Percentiles rank a stretch among this genome's conserved stretches.
Conservation (phyloP, 2,797 vertebrate genomes). For the Thamnophis elegans region DNA sequence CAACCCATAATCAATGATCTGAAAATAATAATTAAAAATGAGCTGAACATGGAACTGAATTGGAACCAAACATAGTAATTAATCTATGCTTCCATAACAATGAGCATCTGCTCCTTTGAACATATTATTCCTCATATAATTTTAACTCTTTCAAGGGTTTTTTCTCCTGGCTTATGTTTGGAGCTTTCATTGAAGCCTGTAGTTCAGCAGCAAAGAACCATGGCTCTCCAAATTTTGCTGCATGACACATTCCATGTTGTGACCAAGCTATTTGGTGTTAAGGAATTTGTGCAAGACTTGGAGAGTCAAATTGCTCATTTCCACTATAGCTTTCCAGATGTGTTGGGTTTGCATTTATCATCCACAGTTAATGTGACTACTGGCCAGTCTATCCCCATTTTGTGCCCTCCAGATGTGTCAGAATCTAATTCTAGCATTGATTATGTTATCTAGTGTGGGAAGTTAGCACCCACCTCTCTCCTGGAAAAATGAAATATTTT, state of each 20-base stretch:
- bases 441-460: background rate
- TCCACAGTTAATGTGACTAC: background rate
- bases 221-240: background rate
- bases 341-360: background rate
- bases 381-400: background rate
- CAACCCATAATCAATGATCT: slow-evolving; percentile 11
- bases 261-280: background rate
- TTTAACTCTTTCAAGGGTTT: background rate
- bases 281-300: background rate
- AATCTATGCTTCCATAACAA: background rate
- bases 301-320: background rate
- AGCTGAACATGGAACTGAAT: background rate
- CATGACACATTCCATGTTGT: background rate
- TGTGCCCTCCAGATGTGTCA: background rate
- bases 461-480: too few relatives aligned
- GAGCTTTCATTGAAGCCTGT: background rate
- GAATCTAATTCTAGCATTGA: background rate
- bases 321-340: background rate
- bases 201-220: background rate
- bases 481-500: too few relatives aligned
- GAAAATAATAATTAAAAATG: slow-evolving; percentile 21
- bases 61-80: slow-evolving; percentile 12
- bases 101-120: slow-evolving; percentile 2
- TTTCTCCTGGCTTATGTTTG: background rate
- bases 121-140: background rate